Evolutionary conservation across 2,888 invertebrate species (phyloP).

Genomic region (Nasonia oneida): DNA sequence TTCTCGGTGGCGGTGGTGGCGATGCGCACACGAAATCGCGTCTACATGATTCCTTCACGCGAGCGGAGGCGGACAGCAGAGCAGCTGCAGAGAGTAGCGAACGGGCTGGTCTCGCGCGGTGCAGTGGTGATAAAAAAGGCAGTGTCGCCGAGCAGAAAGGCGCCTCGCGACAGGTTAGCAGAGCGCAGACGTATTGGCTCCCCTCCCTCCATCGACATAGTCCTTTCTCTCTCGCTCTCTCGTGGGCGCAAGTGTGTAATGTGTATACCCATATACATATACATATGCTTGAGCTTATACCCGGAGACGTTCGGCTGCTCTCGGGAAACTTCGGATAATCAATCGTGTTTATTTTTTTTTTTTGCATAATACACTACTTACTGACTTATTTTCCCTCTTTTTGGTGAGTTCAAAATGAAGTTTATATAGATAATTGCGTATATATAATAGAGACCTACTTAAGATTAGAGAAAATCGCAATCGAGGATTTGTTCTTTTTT

Average conservation of each 20-base stretch:
- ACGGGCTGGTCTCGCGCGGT: not conserved
- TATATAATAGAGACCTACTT: no score
- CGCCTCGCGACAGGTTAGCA: conserved; percentile 70
- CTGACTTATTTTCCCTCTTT: not conserved
- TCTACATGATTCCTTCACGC: conserved; percentile 34
- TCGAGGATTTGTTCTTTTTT: no score
- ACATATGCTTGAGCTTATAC: not conserved
- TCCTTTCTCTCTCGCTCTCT: no score
- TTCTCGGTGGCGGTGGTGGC: conserved; percentile 15
- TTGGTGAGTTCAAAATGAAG: not conserved
- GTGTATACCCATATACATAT: not conserved
- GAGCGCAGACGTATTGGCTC: conserved; percentile 61
- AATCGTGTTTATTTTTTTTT: conserved; percentile 63
- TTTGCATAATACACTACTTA: not conserved
- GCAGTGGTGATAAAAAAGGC: not conserved
- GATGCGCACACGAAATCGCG: not conserved
- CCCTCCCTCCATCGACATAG: not conserved
- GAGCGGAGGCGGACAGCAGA: conserved; percentile 13
- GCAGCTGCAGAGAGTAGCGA: not conserved
- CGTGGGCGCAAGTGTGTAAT: no score
- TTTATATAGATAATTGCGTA: no score
- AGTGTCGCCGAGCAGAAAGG: conserved; percentile 64
- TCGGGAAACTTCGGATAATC: conserved; percentile 70
- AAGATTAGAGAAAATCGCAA: no score
- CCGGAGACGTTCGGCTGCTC: conserved; percentile 65